phyloP scores from a whole-genome alignment of 1,140 invertebrate species.

The Cylas formicarius region DNA sequence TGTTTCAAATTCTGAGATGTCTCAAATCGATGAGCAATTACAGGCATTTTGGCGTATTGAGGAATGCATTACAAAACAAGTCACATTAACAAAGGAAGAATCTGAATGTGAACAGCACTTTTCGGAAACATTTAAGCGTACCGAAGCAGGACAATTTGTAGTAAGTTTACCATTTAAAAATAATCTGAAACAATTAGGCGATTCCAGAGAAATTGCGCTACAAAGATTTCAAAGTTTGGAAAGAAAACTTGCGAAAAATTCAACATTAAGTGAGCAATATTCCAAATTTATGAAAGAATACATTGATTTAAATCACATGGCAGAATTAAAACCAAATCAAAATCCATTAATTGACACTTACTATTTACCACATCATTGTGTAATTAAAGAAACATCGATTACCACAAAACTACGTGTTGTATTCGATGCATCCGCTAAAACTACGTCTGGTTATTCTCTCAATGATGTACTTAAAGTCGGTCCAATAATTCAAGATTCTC shows the following conservation, averaged over 20 bases:
- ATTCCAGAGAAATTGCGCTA: slow-evolving; percentile 14
- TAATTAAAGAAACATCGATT: slow-evolving; percentile 24
- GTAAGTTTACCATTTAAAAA: slow-evolving; percentile 25
- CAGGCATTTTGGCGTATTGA: slow-evolving; percentile 24
- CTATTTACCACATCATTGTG: slow-evolving; percentile 32
- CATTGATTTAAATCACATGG: no score
- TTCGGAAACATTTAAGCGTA: slow-evolving; percentile 9
- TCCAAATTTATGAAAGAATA: no score
- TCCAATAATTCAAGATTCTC: slow-evolving; percentile 27
- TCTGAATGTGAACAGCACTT: slow-evolving; percentile 22
- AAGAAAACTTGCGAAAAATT: no score
- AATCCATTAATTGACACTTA: no score
- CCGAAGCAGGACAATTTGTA: slow-evolving; percentile 16
- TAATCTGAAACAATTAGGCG: slow-evolving; percentile 7
- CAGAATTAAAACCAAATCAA: no score
- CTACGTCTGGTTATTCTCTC: slow-evolving; percentile 25
- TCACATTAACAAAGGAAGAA: slow-evolving; percentile 17
- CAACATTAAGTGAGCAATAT: no score
- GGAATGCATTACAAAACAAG: slow-evolving; percentile 5
- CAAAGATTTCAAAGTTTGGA: slow-evolving; percentile 17
- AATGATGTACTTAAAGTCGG: slow-evolving; percentile 30
- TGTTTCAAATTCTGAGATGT: no score
- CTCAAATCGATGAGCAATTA: slow-evolving; percentile 1
- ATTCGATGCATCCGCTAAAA: slow-evolving; percentile 36
- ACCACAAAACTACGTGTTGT: slow-evolving; percentile 36